phyloP scores from a whole-genome alignment of 2,113 vertebrate genomes.

The Acrocephalus arundinaceus region DNA sequence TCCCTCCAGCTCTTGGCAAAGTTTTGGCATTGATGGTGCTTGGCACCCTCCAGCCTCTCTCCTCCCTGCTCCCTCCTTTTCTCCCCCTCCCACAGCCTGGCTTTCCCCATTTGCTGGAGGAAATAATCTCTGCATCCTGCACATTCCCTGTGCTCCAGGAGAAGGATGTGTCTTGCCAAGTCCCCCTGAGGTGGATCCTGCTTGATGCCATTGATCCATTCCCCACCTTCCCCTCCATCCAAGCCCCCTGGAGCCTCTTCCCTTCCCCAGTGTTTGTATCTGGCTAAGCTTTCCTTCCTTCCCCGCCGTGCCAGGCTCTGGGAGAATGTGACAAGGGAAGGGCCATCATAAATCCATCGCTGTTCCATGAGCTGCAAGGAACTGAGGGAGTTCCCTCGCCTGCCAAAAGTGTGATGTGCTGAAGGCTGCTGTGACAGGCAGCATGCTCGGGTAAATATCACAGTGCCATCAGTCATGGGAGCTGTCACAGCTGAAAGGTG shows the following conservation, averaged over 20 bases:
- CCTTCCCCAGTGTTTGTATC: background rate
- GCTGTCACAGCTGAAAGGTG: background rate
- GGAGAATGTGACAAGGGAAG: background rate
- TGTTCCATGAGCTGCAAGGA: background rate
- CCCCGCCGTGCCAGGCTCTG: background rate
- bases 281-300: background rate
- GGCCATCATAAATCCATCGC: background rate
- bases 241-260: background rate
- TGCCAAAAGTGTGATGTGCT: background rate
- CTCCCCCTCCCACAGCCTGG: background rate
- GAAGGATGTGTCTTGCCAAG: background rate
- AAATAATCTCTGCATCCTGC: background rate
- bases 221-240: background rate
- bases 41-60: background rate
- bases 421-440: background rate
- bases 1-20: background rate
- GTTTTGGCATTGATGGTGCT: background rate
- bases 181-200: background rate
- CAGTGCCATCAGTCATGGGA: background rate
- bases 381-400: background rate
- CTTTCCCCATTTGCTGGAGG: background rate
- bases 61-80: background rate
- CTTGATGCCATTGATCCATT: background rate
- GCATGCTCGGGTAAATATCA: rapidly evolving
- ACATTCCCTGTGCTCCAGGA: background rate